A percentile compares a stretch with the other conserved stretches of the same genome.
phyloP scores from a whole-genome alignment of 1,140 invertebrate species.

The Atta texana region DNA sequence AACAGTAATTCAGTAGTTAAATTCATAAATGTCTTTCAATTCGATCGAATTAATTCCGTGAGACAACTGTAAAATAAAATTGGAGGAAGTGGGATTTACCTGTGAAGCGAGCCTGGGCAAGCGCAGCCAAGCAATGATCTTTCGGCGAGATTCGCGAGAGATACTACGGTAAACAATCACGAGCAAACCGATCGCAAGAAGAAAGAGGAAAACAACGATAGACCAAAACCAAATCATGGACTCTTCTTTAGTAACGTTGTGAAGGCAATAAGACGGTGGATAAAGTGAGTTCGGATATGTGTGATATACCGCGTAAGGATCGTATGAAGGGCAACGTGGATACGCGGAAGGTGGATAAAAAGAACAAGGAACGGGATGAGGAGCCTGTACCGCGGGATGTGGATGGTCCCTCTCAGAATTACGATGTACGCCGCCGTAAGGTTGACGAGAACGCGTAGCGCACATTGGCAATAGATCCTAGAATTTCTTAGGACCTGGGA shows the following conservation, averaged over 20 bases:
- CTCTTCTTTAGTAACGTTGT: conserved; percentile 40
- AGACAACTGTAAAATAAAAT: background rate
- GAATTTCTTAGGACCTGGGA: background rate
- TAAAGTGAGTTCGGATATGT: conserved; percentile 37
- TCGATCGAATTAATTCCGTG: background rate
- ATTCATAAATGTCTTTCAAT: background rate
- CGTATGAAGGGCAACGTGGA: conserved; percentile 52
- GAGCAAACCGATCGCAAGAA: conserved; percentile 41
- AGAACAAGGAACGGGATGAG: background rate
- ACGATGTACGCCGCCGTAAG: background rate
- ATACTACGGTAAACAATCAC: conserved; percentile 51
- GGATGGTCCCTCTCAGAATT: conserved; percentile 35
- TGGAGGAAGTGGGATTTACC: conserved; percentile 53
- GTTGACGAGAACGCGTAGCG: conserved; percentile 10
- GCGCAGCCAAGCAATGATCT: conserved; percentile 43
- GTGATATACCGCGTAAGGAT: conserved; percentile 58
- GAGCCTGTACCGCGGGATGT: conserved; percentile 3
- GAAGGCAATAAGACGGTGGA: conserved; percentile 40
- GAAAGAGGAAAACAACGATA: conserved; percentile 42
- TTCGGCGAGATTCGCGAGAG: conserved; percentile 55
- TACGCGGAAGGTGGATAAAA: conserved; percentile 44
- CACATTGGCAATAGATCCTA: conserved; percentile 59
- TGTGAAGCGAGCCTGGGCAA: conserved; percentile 40
- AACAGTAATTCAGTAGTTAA: background rate
- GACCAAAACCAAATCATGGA: conserved; percentile 37